Percentiles rank a stretch among this genome's conserved stretches.
Conservation (phyloP, 2,888 invertebrate genomes). For the Cephus runcator region DNA sequence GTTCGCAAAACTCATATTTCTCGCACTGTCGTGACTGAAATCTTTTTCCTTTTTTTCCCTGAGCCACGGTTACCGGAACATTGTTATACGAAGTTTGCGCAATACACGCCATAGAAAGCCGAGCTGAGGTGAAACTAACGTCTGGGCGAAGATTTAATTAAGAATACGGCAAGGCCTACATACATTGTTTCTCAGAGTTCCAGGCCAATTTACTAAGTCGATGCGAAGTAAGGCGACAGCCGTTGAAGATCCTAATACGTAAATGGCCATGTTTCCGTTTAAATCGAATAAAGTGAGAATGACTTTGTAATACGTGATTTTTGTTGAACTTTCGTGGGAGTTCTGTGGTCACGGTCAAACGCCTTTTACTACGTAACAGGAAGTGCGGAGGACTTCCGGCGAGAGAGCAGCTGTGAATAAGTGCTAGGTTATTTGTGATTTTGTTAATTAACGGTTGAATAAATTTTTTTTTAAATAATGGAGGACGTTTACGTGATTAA, state of each 20-base stretch:
- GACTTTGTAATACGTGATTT: neutral
- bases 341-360: conserved; percentile 30
- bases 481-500: conserved; percentile 77
- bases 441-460: neutral
- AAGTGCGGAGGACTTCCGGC: conserved; percentile 32
- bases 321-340: neutral
- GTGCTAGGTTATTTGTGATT: neutral
- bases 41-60: neutral
- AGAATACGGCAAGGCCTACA: conserved; percentile 10
- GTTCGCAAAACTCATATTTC: neutral
- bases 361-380: conserved; percentile 19
- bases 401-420: neutral
- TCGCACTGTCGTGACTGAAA: neutral
- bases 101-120: conserved; percentile 14
- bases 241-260: neutral
- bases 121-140: conserved; percentile 24
- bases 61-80: neutral
- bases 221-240: neutral
- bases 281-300: neutral
- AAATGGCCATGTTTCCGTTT: neutral
- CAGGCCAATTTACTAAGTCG: neutral
- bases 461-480: conserved; percentile 58
- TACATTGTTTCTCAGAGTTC: neutral
- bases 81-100: conserved; percentile 11
- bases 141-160: conserved; percentile 32